phyloP scores from a whole-genome alignment of 2,888 invertebrate genomes.

The Salpingus planirostris region DNA sequence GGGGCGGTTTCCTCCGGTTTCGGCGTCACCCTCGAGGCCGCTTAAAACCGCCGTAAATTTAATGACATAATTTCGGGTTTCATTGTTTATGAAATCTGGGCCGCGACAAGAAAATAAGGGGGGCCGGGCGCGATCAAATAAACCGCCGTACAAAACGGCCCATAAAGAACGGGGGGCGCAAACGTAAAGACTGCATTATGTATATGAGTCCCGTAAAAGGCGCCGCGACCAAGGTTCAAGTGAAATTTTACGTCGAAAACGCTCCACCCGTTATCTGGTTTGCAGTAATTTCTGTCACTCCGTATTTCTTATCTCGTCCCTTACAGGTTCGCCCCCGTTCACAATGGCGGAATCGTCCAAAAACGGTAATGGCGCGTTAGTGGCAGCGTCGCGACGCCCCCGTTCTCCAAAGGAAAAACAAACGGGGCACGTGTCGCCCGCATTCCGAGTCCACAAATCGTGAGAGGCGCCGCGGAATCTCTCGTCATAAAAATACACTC shows the following conservation, averaged over 20 bases:
- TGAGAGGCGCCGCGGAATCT: too few relatives aligned
- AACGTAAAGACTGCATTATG: slow-evolving; percentile 31
- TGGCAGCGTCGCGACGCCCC: too few relatives aligned
- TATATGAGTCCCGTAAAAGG: slow-evolving; percentile 30
- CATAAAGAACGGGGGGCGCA: slow-evolving; percentile 23
- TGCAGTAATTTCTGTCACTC: slow-evolving; percentile 30
- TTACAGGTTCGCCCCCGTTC: slow-evolving; percentile 15
- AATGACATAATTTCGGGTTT: slow-evolving; percentile 4
- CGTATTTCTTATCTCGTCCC: slow-evolving; percentile 30
- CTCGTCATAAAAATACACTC: too few relatives aligned
- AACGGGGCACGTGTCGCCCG: too few relatives aligned
- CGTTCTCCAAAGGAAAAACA: too few relatives aligned
- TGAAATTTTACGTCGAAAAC: slow-evolving; percentile 32
- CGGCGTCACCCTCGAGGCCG: not conserved
- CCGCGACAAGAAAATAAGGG: slow-evolving; percentile 1
- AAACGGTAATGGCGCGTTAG: slow-evolving; percentile 11
- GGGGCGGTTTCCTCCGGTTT: too few relatives aligned
- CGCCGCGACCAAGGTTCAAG: slow-evolving; percentile 25
- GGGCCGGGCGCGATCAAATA: slow-evolving; percentile 13
- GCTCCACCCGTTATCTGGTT: slow-evolving; percentile 29
- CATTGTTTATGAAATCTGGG: slow-evolving; percentile 6
- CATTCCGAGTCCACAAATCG: too few relatives aligned
- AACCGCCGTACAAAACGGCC: slow-evolving; percentile 25
- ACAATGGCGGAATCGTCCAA: slow-evolving; percentile 16
- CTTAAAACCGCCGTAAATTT: slow-evolving; percentile 1